phyloP scores from a whole-genome alignment of 2,888 invertebrate genomes.

The Calameuta pallipes region DNA sequence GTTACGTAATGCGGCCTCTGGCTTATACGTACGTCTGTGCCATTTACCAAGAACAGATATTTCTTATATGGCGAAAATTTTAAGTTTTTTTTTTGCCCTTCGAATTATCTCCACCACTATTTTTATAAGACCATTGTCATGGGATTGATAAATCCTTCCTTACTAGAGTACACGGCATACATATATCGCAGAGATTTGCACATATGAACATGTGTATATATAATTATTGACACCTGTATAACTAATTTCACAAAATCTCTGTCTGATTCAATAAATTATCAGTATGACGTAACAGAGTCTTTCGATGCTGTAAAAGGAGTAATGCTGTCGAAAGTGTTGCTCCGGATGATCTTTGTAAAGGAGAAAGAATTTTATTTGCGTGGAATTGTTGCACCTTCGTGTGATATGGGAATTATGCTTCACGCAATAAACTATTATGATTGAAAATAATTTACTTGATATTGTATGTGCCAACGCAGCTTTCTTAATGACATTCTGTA shows the following conservation, averaged over 20 bases:
- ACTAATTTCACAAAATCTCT: neutral
- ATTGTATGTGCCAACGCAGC: conserved; percentile 24
- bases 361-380: neutral
- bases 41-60: neutral
- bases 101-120: neutral
- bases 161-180: neutral
- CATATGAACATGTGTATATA: neutral
- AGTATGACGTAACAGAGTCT: neutral
- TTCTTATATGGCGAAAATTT: neutral
- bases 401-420: neutral
- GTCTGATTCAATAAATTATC: neutral
- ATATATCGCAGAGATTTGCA: neutral
- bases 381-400: neutral
- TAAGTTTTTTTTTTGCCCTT: neutral
- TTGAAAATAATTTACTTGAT: conserved; percentile 34
- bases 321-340: neutral
- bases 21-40: neutral
- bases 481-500: neutral
- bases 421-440: conserved; percentile 21
- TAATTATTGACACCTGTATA: neutral
- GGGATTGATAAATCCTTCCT: neutral
- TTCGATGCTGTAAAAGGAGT: neutral
- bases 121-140: neutral
- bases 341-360: neutral
- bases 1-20: neutral